A percentile compares a stretch with the other conserved stretches of the same genome.
Evolutionary conservation across 2,888 invertebrate species (phyloP).

Genomic region (Abscondita cerata): DNA sequence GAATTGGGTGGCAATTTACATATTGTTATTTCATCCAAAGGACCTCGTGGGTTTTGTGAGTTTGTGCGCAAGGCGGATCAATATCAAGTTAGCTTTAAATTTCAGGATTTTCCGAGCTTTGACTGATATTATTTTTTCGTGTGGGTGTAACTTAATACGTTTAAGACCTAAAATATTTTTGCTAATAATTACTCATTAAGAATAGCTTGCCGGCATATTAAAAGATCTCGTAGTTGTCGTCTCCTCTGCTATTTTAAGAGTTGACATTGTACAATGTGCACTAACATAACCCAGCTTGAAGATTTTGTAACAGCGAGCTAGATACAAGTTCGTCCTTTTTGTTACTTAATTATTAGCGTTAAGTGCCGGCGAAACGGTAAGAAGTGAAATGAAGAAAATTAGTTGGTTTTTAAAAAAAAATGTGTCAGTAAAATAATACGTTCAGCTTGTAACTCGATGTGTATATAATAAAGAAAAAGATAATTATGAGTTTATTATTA

Average conservation of each 20-base stretch:
- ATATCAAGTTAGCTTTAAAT: constrained; percentile 50
- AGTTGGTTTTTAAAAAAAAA: too few species aligned
- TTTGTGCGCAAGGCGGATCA: constrained; percentile 55
- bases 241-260: constrained; percentile 29
- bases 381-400: too few species aligned
- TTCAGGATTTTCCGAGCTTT: constrained; percentile 28
- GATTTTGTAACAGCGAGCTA: neutral
- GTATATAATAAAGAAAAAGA: constrained; percentile 8
- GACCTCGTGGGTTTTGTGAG: constrained; percentile 45
- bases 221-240: constrained; percentile 34
- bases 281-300: constrained; percentile 30
- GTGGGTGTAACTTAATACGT: constrained; percentile 24
- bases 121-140: constrained; percentile 13
- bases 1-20: constrained; percentile 59
- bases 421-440: too few species aligned
- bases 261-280: constrained; percentile 23
- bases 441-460: too few species aligned
- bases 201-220: constrained; percentile 20
- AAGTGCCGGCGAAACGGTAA: too few species aligned
- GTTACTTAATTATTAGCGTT: neutral
- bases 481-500: constrained; percentile 29
- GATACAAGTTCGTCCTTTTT: neutral
- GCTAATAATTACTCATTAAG: constrained; percentile 27
- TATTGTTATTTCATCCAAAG: constrained; percentile 50
- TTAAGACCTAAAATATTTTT: constrained; percentile 10